These are phyloP conservation scores for Acanthosepion esculentum DNA, from an alignment of 2,888 invertebrate species.

Conservation along the genomic window DNA sequence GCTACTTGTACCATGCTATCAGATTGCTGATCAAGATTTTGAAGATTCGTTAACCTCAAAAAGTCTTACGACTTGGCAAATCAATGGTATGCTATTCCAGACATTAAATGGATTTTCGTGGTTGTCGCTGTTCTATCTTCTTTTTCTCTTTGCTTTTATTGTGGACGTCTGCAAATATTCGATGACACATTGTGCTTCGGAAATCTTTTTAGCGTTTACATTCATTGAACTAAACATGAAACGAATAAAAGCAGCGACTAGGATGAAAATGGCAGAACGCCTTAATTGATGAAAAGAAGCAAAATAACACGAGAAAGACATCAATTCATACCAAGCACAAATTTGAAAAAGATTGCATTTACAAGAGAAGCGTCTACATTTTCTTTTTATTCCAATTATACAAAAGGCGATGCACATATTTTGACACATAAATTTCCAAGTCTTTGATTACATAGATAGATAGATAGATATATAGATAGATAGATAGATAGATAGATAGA, in stretches of 20 bases:
- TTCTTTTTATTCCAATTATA: neutral
- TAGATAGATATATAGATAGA: neutral
- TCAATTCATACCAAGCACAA: neutral
- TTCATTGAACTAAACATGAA: neutral
- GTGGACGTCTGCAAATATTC: neutral
- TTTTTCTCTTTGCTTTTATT: neutral
- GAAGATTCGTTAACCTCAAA: neutral
- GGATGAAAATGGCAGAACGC: neutral
- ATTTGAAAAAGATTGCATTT: no score
- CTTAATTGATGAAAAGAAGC: neutral
- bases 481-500: neutral
- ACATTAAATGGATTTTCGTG: neutral
- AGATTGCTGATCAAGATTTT: neutral
- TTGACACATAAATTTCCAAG: no score
- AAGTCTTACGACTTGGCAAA: neutral
- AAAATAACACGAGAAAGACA: neutral
- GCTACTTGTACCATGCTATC: neutral
- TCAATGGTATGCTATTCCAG: neutral
- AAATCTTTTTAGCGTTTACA: neutral
- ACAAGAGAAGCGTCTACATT: neutral
- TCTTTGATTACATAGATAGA: neutral
- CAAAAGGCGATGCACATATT: no score
- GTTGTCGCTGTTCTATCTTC: neutral
- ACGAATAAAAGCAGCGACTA: neutral
- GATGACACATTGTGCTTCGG: neutral